phyloP scores from a whole-genome alignment of 2,113 vertebrate species.

The Urocolius indicus region DNA sequence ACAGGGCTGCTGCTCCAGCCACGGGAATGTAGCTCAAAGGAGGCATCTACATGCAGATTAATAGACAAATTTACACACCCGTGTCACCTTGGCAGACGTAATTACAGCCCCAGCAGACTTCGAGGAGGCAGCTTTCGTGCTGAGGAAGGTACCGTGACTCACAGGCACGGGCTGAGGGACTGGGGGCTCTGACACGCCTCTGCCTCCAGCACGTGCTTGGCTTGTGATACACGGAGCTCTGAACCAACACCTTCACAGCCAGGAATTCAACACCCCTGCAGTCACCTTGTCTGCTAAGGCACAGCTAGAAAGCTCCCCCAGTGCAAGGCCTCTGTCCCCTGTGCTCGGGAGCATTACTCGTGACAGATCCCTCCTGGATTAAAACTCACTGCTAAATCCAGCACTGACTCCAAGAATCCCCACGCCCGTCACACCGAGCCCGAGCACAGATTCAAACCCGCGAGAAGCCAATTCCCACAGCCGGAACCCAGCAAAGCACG shows the following conservation, averaged over 20 bases:
- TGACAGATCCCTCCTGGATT: neutral
- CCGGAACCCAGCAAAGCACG: fast-evolving
- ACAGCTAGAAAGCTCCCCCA: neutral
- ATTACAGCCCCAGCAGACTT: neutral
- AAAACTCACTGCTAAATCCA: slow-evolving; percentile 40
- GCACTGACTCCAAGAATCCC: neutral
- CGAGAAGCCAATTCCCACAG: neutral
- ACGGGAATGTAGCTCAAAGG: neutral
- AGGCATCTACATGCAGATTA: neutral
- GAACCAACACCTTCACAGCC: neutral
- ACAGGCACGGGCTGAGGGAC: neutral
- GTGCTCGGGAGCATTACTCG: slow-evolving; percentile 1
- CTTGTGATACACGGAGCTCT: neutral
- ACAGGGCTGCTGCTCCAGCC: neutral
- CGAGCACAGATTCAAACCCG: neutral
- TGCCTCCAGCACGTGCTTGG: neutral
- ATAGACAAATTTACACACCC: neutral
- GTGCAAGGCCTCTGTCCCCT: neutral
- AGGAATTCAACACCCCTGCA: neutral
- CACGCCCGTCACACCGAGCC: fast-evolving
- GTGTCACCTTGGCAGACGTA: neutral
- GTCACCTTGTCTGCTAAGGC: neutral
- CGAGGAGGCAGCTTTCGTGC: no score
- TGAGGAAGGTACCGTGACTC: neutral
- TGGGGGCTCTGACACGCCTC: neutral